Conservation (phyloP, 2,113 vertebrate species). For the Bostrychus sinensis region DNA sequence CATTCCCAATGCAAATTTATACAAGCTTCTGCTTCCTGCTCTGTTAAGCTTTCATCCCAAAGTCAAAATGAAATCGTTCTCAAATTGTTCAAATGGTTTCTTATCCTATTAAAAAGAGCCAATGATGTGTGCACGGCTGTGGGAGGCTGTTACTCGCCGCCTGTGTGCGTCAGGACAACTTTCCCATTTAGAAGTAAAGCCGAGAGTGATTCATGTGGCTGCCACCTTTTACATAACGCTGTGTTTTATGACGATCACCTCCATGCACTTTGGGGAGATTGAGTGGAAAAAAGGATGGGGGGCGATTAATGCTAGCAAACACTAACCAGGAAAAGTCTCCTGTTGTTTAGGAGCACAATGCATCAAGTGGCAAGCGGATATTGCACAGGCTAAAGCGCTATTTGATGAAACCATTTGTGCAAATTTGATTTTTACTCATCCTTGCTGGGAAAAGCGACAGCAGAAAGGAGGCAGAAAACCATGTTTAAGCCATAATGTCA, state of each 20-base stretch:
- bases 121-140: constrained; percentile 25
- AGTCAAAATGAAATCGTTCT: constrained; percentile 12
- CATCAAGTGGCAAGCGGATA: constrained; percentile 51
- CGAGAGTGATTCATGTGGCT: constrained; percentile 34
- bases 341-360: constrained; percentile 29
- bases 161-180: constrained; percentile 23
- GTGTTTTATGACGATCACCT: constrained; percentile 52
- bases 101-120: constrained; percentile 15
- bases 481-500: constrained; percentile 34
- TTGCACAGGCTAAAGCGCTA: constrained; percentile 38
- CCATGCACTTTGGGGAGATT: constrained; percentile 13
- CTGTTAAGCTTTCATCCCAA: constrained; percentile 24
- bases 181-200: constrained; percentile 30
- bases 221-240: constrained; percentile 34
- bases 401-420: constrained; percentile 49
- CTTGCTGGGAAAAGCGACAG: constrained; percentile 33
- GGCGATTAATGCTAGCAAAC: constrained; percentile 31
- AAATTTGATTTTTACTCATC: constrained; percentile 61
- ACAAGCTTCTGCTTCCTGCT: constrained; percentile 8
- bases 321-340: constrained; percentile 36
- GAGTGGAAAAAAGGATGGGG: not conserved
- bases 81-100: constrained; percentile 16
- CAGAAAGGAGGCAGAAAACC: constrained; percentile 29
- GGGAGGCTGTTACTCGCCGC: constrained; percentile 6
- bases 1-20: not conserved